phyloP scores from a whole-genome alignment of 30 jellyfish, hydroid and myxozoan genomes.

The Aurelia sp. region DNA sequence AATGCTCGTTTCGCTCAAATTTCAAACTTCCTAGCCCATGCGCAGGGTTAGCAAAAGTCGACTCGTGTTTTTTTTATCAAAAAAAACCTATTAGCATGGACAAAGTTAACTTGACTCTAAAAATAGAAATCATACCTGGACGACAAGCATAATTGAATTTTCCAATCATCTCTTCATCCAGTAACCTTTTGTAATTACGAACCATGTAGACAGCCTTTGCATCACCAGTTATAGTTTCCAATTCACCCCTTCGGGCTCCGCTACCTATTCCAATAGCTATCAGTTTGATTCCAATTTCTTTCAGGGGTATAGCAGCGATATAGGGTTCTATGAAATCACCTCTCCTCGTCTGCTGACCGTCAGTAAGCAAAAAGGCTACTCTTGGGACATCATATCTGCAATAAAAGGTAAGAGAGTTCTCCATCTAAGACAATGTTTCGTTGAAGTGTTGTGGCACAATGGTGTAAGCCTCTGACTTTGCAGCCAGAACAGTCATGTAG shows the following conservation, averaged over 20 bases:
- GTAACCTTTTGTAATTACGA: not conserved
- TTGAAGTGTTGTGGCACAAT: too few relatives aligned
- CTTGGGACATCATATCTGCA: slow-evolving; percentile 45
- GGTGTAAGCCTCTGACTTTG: too few relatives aligned
- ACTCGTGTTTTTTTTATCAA: too few relatives aligned
- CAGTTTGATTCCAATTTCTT: slow-evolving; percentile 28
- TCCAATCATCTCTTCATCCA: slow-evolving; percentile 2
- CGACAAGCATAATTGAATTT: slow-evolving; percentile 30
- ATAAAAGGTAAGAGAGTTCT: not conserved
- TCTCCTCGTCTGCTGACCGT: slow-evolving; percentile 62
- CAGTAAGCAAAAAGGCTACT: slow-evolving; percentile 53
- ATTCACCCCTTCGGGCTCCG: slow-evolving; percentile 17
- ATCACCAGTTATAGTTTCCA: slow-evolving; percentile 38
- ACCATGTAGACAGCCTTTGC: slow-evolving; percentile 25
- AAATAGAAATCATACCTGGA: slow-evolving; percentile 14
- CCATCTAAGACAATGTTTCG: not conserved
- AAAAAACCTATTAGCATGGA: too few relatives aligned
- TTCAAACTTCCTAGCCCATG: too few relatives aligned
- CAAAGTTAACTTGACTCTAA: too few relatives aligned
- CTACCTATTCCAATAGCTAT: slow-evolving; percentile 51
- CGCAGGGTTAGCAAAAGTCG: too few relatives aligned
- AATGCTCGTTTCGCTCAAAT: too few relatives aligned
- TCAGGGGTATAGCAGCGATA: slow-evolving; percentile 46
- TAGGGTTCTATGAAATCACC: slow-evolving; percentile 61
- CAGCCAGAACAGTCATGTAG: too few relatives aligned